These are phyloP conservation scores for Oligia latruncula DNA, from an alignment of 2,888 invertebrate genomes.

Conservation along the genomic window DNA sequence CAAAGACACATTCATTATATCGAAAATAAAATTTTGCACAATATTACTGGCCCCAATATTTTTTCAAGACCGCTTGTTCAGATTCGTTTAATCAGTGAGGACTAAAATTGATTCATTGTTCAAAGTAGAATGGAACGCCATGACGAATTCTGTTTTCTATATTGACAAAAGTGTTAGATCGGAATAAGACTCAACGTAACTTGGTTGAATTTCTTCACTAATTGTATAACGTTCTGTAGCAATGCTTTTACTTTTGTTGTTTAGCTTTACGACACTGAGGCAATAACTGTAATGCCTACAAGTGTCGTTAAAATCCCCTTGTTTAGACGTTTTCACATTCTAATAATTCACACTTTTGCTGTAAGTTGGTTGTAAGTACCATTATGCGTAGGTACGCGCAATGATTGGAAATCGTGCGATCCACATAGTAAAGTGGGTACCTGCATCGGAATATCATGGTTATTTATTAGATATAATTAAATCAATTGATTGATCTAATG, in stretches of 20 bases:
- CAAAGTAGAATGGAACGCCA: slow-evolving; percentile 35
- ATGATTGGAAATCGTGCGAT: slow-evolving; percentile 9
- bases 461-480: background rate
- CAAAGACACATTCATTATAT: background rate
- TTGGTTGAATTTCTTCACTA: slow-evolving; percentile 72
- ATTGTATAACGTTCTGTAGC: slow-evolving; percentile 77
- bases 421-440: background rate
- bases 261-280: slow-evolving; percentile 69
- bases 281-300: slow-evolving; percentile 55
- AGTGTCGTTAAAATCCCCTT: slow-evolving; percentile 40
- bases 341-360: slow-evolving; percentile 41
- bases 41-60: slow-evolving; percentile 5
- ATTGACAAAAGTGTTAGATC: slow-evolving; percentile 56
- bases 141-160: slow-evolving; percentile 49
- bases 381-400: slow-evolving; percentile 4
- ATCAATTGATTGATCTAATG: slow-evolving; percentile 3
- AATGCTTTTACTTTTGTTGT: slow-evolving; percentile 76
- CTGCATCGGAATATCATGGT: background rate
- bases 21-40: background rate
- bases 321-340: slow-evolving; percentile 45
- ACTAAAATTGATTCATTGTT: slow-evolving; percentile 34
- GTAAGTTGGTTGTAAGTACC: background rate
- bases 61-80: slow-evolving; percentile 6
- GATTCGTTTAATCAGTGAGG: slow-evolving; percentile 16
- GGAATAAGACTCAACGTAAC: slow-evolving; percentile 65